Evolutionary conservation across 2,797 vertebrate genomes (phyloP), one percentile per base, ranked within the genome.

Genomic region (Falco novaeseelandiae): DNA sequence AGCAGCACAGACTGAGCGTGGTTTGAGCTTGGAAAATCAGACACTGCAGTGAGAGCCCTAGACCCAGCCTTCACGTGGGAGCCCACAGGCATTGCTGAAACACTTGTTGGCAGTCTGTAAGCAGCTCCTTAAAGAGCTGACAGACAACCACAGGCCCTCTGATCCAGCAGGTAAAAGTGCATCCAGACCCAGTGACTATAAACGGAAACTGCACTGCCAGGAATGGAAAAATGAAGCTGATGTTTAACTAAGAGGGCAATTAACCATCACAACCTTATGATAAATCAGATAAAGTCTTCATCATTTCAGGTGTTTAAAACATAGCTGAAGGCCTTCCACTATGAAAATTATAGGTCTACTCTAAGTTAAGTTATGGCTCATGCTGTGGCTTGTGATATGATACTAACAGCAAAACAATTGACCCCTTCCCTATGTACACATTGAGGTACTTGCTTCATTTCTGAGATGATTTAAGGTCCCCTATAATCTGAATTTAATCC

Each of bases 81-180:
- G 13, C 73, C 70, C 58, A 26, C 18, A 14, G 52, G 26, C 40
- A 16, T 2, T 54, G 69, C 78, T 62, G 62, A 18, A 79, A 27
- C 34, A 25, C 30, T 80, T 5, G 0, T 32, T 34, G 46, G 16
- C 14, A 65, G 30, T 8, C 46, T 26, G 2, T 4, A 16, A 52
- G 29, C 69, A 61, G 67, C 63, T 92, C 34, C 62, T 72, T 7
- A 13, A 20, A 55, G 8, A 59, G 51, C 36, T 62, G 48, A 42
- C 36, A 73, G 63, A 44, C 21, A 88, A 3, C 16, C 25, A 14
- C 0, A 0, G 34, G 20, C 11, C 18, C n/a, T 65, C 32, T 42
- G 30, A 36, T 18, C 74, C 78, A 38, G 52, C 2, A 1, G 8
- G 21, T n/a, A 46, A 69, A 89, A 22, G 18, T 9, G 14, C 57